Conservation (phyloP, 2,113 vertebrate genomes). For the Glaucidium brasilianum region DNA sequence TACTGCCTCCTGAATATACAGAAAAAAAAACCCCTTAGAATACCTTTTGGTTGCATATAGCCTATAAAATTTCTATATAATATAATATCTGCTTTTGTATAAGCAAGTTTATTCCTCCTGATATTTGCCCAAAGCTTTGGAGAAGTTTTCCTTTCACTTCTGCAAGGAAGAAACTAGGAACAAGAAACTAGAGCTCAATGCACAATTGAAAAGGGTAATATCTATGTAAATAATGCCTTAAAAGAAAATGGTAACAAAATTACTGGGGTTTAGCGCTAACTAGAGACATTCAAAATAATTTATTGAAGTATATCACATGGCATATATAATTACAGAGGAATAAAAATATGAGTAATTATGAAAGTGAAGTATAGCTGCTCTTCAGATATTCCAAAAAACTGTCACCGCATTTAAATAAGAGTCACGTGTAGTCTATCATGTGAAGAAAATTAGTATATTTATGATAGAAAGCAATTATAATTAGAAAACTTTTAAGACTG, state of each 20-base stretch:
- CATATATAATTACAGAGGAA: background rate
- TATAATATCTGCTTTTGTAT: background rate
- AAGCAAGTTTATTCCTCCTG: background rate
- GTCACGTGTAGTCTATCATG: background rate
- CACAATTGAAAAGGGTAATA: background rate
- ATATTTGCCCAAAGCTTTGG: background rate
- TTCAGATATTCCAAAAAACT: background rate
- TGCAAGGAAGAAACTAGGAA: background rate
- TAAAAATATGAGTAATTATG: background rate
- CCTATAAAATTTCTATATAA: background rate
- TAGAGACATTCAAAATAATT: background rate
- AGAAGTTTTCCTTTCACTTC: background rate
- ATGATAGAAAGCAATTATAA: background rate
- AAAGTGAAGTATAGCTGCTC: background rate
- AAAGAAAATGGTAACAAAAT: background rate
- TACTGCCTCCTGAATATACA: background rate
- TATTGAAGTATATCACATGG: background rate
- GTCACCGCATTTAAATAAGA: background rate
- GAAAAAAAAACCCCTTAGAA: background rate
- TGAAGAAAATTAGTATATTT: background rate
- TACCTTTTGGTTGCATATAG: background rate
- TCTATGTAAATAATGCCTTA: background rate
- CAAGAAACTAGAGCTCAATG: background rate
- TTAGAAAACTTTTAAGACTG: background rate
- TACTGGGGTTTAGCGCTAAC: background rate